A percentile compares a stretch with the other conserved stretches of the same genome.
Evolutionary conservation across 2,113 vertebrate genomes (phyloP).

Genomic region (Calidris pugnax): DNA sequence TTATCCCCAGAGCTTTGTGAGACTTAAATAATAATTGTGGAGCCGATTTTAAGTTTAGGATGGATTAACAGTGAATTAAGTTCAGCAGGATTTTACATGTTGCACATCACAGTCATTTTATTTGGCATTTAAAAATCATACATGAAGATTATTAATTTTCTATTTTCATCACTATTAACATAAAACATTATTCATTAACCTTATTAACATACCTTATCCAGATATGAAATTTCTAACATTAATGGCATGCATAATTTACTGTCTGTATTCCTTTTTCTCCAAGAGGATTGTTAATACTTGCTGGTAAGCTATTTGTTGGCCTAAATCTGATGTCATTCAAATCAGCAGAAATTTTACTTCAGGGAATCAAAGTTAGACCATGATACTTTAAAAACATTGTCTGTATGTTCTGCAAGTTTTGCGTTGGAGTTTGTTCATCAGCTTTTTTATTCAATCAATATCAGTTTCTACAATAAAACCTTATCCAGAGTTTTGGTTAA

Average conservation of each 20-base stretch:
- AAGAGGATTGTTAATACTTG: background rate
- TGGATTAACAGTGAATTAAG: background rate
- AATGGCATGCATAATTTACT: background rate
- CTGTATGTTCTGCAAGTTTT: background rate
- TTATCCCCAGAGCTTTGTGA: background rate
- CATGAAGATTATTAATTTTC: background rate
- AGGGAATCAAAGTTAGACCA: background rate
- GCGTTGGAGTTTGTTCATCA: background rate
- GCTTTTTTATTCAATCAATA: background rate
- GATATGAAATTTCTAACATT: background rate
- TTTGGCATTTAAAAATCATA: background rate
- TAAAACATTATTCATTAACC: background rate
- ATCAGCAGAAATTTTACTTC: background rate
- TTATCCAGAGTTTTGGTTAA: background rate
- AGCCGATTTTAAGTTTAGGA: background rate
- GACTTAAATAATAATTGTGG: background rate
- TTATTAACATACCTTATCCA: background rate
- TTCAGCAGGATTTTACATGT: background rate
- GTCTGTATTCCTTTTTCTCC: background rate
- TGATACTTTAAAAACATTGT: background rate
- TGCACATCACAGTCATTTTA: background rate
- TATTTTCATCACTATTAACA: background rate
- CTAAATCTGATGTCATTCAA: background rate
- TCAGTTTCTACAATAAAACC: background rate
- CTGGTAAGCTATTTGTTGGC: background rate